phyloP scores from a whole-genome alignment of 2,113 vertebrate species.

The Poeciliopsis turrubarensis region DNA sequence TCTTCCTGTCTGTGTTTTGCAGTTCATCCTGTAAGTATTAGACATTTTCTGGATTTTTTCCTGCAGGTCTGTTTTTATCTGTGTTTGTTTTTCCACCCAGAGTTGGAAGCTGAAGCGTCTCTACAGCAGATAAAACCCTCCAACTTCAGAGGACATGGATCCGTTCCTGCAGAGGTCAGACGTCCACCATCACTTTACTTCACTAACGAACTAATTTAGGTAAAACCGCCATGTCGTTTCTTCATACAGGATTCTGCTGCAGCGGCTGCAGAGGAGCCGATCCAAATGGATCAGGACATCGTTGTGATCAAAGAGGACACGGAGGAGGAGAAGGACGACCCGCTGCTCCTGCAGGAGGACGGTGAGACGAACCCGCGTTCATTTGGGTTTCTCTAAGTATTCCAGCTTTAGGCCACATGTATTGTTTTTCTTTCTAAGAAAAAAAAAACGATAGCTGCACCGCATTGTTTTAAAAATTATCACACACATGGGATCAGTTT shows the following conservation, averaged over 20 bases:
- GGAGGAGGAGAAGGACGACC: constrained; percentile 28
- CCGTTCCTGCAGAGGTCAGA: constrained; percentile 15
- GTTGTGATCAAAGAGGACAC: constrained; percentile 65
- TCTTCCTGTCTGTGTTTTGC: too few species aligned
- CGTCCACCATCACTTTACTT: too few species aligned
- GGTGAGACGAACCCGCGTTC: constrained; percentile 22
- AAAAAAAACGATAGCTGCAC: too few species aligned
- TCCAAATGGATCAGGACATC: not conserved
- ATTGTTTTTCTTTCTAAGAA: too few species aligned
- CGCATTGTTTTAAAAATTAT: too few species aligned
- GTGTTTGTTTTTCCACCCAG: constrained; percentile 15
- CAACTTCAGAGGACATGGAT: not conserved
- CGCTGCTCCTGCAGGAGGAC: constrained; percentile 44
- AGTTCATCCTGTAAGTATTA: not conserved
- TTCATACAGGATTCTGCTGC: constrained; percentile 23
- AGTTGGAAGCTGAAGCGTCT: not conserved
- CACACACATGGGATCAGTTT: too few species aligned
- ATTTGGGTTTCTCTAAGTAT: not conserved
- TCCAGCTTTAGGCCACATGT: not conserved
- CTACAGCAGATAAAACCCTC: not conserved
- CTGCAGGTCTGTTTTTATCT: not conserved
- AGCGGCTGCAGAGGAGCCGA: constrained; percentile 12
- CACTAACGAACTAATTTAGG: not conserved
- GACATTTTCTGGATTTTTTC: not conserved
- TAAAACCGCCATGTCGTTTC: not conserved